These are phyloP conservation scores for Sebastes cheni DNA, from an alignment of 2,797 vertebrate species.

Conservation along the genomic window DNA sequence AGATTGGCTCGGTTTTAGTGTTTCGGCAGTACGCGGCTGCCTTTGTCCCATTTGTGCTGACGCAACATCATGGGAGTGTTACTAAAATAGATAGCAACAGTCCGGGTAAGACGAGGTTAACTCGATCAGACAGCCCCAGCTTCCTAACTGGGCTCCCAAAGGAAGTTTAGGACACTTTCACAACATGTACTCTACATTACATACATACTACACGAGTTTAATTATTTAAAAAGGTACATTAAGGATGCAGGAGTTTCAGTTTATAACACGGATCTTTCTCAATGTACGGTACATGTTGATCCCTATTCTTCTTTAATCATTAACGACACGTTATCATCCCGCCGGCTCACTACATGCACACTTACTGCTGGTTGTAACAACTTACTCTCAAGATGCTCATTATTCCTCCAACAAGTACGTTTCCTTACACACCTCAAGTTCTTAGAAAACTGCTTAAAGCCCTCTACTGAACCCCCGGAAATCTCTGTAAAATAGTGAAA, in stretches of 20 bases:
- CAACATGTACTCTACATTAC: not conserved
- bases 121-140: slow-evolving; percentile 35
- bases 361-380: slow-evolving; percentile 9
- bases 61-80: slow-evolving; percentile 20
- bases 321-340: slow-evolving; percentile 15
- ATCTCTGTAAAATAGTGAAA: slow-evolving; percentile 45
- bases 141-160: slow-evolving; percentile 5
- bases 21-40: not conserved
- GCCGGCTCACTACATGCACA: not conserved
- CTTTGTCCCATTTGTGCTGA: not conserved
- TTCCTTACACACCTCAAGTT: slow-evolving; percentile 43
- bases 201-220: not conserved
- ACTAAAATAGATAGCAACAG: slow-evolving; percentile 48
- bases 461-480: slow-evolving; percentile 38
- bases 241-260: not conserved
- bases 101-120: slow-evolving; percentile 54
- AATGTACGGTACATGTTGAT: not conserved
- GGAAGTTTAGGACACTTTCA: slow-evolving; percentile 23
- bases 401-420: slow-evolving; percentile 37
- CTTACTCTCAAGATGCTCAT: slow-evolving; percentile 44
- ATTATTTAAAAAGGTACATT: not conserved
- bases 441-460: slow-evolving; percentile 40
- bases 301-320: slow-evolving; percentile 25
- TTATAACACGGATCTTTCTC: not conserved
- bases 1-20: not conserved